Evolutionary conservation across 2,888 invertebrate species (phyloP), one percentile per base, ranked within the genome.

Genomic region (Isoperla grammatica): DNA sequence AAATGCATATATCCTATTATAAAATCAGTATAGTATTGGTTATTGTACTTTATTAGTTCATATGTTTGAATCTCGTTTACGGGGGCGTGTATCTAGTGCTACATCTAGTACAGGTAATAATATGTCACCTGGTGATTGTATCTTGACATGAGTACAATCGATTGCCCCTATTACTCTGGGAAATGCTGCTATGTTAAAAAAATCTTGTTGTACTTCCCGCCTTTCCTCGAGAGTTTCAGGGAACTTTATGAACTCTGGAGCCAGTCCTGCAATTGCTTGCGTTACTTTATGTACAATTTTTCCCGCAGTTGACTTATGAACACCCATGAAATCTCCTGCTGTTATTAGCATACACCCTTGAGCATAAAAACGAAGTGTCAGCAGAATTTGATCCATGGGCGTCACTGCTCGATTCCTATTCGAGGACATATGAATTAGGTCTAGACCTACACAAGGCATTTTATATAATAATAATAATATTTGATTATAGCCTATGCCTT

Each of bases 311-410:
- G 22, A 56, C 35, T 56, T 57, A 19, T 56, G 54, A 1, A 58
- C 56, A 9, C 58, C 58, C 9, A 12, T 17, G 35, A 58, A 58
- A 23, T 58, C 58, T 2, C 55, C 58, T 12, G 19, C 54, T 11
- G 37, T 40, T 37, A 37, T 17, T 1, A 56, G 29, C 17, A 58
- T 56, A 13, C 29, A 17, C 2, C 58, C 58, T 19, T 19, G 19
- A 13, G 58, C 58, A 56, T 58, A 58, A 57, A 56, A 58, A 2
- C 54, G n/a, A 22, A 58, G 37, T 8, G 58, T 20, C 22, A 56
- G 13, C n/a, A 58, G 39, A 4, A 58, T 4, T 22, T 57, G 57
- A 5, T 20, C 42, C 8, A 55, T 22, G 13, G 57, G 57, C 15
- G 22, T 37, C 29, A 55, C 39, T n/a, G 55, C 55, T 15, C 17